Conservation (phyloP, 2,888 invertebrate species). For the Mythimna albipuncta region DNA sequence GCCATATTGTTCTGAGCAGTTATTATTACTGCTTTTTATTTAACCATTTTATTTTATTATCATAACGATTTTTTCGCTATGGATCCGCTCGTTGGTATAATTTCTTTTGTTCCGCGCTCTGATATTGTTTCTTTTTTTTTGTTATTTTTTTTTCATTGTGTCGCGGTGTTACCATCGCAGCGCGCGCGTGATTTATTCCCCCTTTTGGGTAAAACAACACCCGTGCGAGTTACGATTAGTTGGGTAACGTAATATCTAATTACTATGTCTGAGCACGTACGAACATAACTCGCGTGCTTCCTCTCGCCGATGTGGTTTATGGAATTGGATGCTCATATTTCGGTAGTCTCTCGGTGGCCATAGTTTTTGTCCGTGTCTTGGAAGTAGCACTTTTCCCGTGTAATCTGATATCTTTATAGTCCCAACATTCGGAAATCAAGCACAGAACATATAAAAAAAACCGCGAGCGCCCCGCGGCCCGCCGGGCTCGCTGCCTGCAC, state of each 20-base stretch:
- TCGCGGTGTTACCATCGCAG: slow-evolving; percentile 82
- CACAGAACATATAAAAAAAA: slow-evolving; percentile 69
- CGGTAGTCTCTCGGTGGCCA: slow-evolving; percentile 87
- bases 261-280: slow-evolving; percentile 90
- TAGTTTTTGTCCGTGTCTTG: slow-evolving; percentile 84
- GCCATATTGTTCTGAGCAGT: slow-evolving; percentile 85
- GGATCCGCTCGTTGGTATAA: slow-evolving; percentile 86
- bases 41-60: slow-evolving; percentile 89
- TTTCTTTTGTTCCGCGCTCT: slow-evolving; percentile 89
- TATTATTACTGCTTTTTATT: slow-evolving; percentile 88
- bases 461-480: slow-evolving; percentile 59
- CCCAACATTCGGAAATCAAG: slow-evolving; percentile 70
- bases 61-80: slow-evolving; percentile 88
- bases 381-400: slow-evolving; percentile 78
- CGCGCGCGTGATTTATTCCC: slow-evolving; percentile 88
- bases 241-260: slow-evolving; percentile 89
- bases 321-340: slow-evolving; percentile 90
- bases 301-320: slow-evolving; percentile 89
- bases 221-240: slow-evolving; percentile 90
- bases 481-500: slow-evolving; percentile 67
- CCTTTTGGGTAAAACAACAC: slow-evolving; percentile 90
- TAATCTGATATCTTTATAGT: slow-evolving; percentile 84
- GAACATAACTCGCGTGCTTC: slow-evolving; percentile 88
- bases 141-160: slow-evolving; percentile 82
- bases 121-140: slow-evolving; percentile 88